These are phyloP conservation scores for Gibbula magus DNA, from an alignment of 2,888 invertebrate genomes.

Conservation along the genomic window DNA sequence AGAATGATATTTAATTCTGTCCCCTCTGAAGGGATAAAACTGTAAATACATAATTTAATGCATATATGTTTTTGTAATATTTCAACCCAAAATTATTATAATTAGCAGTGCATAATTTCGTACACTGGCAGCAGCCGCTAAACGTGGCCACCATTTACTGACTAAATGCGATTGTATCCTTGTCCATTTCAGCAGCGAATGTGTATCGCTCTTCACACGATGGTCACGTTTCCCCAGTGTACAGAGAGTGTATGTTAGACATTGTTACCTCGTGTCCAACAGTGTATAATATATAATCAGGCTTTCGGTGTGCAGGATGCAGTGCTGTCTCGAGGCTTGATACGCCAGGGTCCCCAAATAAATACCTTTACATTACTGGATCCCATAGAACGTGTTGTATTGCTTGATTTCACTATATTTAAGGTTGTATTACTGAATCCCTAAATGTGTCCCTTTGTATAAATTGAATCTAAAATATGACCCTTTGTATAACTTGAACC, in stretches of 20 bases:
- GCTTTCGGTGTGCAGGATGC: conserved; percentile 8
- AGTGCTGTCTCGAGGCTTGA: background rate
- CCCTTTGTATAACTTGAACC: no score
- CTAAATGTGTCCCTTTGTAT: no score
- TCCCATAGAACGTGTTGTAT: no score
- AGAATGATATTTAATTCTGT: no score
- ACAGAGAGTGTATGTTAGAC: conserved; percentile 39
- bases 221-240: conserved; percentile 58
- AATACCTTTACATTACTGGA: no score
- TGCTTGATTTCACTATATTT: no score
- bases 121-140: background rate
- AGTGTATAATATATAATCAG: background rate
- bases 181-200: conserved; percentile 58
- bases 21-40: no score
- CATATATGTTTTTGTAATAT: background rate
- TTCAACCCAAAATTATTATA: background rate
- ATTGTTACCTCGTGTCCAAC: background rate
- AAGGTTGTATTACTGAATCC: no score
- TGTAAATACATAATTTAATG: background rate
- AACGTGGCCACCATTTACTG: background rate
- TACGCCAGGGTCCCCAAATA: background rate
- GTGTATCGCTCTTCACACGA: conserved; percentile 60
- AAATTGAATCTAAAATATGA: no score
- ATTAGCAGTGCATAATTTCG: background rate
- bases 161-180: conserved; percentile 19